A percentile compares a stretch with the other conserved stretches of the same genome.
phyloP scores from a whole-genome alignment of 2,113 vertebrate genomes.

The Microtus oregoni region DNA sequence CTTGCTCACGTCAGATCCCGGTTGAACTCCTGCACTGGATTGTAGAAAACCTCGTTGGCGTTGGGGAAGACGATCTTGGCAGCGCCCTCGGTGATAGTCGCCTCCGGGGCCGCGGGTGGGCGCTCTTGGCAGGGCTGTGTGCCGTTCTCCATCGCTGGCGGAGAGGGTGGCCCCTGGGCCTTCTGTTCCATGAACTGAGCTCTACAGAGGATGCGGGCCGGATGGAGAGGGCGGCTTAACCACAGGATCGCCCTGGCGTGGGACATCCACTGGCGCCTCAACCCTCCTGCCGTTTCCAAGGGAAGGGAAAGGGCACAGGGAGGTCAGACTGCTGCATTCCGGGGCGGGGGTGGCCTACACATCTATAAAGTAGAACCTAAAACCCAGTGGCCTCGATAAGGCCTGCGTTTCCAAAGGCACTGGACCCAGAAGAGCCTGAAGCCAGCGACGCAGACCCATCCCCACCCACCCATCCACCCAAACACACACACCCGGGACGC shows the following conservation, averaged over 20 bases:
- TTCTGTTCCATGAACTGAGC: background rate
- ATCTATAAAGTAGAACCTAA: background rate
- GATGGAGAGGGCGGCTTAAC: constrained; percentile 16
- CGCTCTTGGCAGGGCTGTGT: background rate
- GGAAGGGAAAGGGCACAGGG: background rate
- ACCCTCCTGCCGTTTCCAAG: background rate
- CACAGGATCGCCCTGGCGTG: background rate
- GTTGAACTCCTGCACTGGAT: constrained; percentile 96
- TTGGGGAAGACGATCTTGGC: constrained; percentile 92
- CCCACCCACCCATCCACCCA: background rate
- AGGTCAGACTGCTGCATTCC: background rate
- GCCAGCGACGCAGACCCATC: background rate
- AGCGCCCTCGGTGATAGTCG: constrained; percentile 90
- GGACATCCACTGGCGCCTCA: constrained; percentile 20
- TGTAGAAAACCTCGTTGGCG: constrained; percentile 96
- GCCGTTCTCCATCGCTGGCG: constrained; percentile 62
- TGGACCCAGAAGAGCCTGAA: background rate
- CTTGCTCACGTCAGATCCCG: constrained; percentile 93
- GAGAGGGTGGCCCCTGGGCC: background rate
- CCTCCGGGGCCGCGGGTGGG: constrained; percentile 79
- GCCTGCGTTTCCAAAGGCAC: background rate
- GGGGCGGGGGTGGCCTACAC: background rate
- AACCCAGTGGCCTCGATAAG: background rate
- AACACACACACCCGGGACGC: background rate
- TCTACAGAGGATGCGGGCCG: constrained; percentile 9